These are phyloP conservation scores for Eurois occulta DNA, from an alignment of 2,888 invertebrate genomes.

Conservation along the genomic window DNA sequence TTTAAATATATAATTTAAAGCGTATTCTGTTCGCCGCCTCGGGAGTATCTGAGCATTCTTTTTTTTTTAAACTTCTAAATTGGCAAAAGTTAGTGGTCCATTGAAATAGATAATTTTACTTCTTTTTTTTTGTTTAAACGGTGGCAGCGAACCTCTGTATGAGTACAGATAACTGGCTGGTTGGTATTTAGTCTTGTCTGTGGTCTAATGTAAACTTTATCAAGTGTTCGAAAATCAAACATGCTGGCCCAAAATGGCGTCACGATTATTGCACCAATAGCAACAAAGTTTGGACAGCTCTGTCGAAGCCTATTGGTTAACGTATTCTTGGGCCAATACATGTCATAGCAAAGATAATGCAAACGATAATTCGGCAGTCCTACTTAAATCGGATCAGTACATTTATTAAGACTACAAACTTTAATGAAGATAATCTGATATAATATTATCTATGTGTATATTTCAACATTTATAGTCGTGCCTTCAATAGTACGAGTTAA, in stretches of 20 bases:
- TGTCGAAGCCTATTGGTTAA: background rate
- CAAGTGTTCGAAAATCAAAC: constrained; percentile 24
- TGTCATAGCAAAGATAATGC: background rate
- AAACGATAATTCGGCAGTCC: background rate
- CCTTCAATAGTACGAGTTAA: constrained; percentile 28
- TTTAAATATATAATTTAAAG: constrained; percentile 76
- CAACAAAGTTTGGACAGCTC: constrained; percentile 10
- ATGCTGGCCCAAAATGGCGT: background rate
- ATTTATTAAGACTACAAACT: constrained; percentile 20
- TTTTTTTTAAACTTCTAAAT: constrained; percentile 67
- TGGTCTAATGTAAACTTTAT: constrained; percentile 60
- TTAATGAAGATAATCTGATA: constrained; percentile 3
- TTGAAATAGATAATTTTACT: constrained; percentile 58
- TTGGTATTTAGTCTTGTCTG: constrained; percentile 58
- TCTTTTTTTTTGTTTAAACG: constrained; percentile 47
- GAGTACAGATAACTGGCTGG: constrained; percentile 66
- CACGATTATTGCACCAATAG: constrained; percentile 15
- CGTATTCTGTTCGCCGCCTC: constrained; percentile 84
- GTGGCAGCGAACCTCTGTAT: constrained; percentile 68
- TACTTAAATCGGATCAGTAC: constrained; percentile 35
- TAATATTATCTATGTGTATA: constrained; percentile 5
- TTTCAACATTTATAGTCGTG: constrained; percentile 8
- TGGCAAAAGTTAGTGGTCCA: constrained; percentile 68
- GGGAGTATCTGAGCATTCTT: constrained; percentile 72
- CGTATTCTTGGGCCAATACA: constrained; percentile 1